Conservation (phyloP, 2,797 vertebrate species). For the Crenuchus spilurus region DNA sequence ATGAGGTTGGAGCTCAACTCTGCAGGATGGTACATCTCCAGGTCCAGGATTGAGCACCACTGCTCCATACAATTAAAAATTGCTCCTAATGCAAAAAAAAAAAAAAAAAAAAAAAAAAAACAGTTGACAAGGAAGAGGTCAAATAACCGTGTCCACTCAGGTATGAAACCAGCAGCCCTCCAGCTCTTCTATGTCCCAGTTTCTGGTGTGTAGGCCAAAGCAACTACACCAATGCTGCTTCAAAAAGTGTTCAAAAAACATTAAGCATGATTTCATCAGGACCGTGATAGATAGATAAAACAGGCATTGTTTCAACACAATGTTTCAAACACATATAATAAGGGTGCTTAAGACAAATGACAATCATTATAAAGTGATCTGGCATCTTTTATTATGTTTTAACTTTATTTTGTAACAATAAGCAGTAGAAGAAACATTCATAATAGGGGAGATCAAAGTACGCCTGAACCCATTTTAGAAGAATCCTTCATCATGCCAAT, state of each 20-base stretch:
- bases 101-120: too few relatives aligned
- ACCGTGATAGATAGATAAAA: neutral
- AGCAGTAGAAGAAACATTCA: slow-evolving; percentile 17
- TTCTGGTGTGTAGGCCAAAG: neutral
- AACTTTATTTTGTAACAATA: slow-evolving; percentile 18
- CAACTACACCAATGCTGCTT: neutral
- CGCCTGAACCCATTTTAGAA: neutral
- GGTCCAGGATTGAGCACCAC: too few relatives aligned
- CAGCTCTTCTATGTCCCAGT: neutral
- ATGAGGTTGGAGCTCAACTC: too few relatives aligned
- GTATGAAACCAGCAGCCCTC: neutral
- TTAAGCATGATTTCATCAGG: neutral
- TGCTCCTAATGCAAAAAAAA: too few relatives aligned
- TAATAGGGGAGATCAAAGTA: neutral
- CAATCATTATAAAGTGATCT: neutral
- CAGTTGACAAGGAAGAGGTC: neutral
- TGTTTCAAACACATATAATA: neutral
- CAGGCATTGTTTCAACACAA: neutral
- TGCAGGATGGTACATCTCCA: too few relatives aligned
- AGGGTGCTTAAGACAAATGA: neutral
- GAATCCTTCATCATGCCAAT: neutral
- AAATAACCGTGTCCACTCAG: neutral
- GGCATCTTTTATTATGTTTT: neutral
- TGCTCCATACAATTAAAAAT: too few relatives aligned
- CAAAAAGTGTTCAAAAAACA: neutral